Evolutionary conservation across 2,888 invertebrate genomes (phyloP).

Genomic region (Amphipyra tragopoginis): DNA sequence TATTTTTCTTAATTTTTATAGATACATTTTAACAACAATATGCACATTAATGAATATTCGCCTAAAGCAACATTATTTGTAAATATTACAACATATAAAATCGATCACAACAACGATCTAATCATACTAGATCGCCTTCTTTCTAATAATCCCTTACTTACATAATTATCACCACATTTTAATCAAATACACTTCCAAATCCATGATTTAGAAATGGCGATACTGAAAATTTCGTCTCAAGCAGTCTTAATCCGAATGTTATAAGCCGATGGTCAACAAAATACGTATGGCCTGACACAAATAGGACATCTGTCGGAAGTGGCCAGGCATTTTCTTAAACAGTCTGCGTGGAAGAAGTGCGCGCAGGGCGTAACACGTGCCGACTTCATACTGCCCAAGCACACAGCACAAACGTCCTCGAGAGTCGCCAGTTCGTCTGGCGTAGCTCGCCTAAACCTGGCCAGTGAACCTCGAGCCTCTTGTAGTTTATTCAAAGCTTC

Average conservation of each 20-base stretch:
- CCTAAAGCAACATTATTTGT: constrained; percentile 22
- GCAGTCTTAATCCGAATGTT: constrained; percentile 75
- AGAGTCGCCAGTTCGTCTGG: constrained; percentile 91
- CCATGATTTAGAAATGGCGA: constrained; percentile 48
- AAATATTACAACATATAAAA: constrained; percentile 36
- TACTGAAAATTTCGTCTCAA: constrained; percentile 51
- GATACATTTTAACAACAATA: constrained; percentile 2
- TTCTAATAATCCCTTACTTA: constrained; percentile 19
- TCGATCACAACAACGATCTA: constrained; percentile 14
- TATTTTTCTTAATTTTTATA: constrained; percentile 7
- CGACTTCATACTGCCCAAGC: constrained; percentile 92
- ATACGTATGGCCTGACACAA: constrained; percentile 92
- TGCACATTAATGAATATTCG: constrained; percentile 6
- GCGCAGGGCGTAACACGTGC: constrained; percentile 95
- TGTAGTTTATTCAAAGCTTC: constrained; percentile 89
- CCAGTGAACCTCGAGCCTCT: constrained; percentile 91
- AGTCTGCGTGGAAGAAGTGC: constrained; percentile 94
- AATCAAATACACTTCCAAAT: constrained; percentile 55
- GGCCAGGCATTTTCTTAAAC: constrained; percentile 93
- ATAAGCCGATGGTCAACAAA: constrained; percentile 77
- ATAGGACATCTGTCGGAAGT: constrained; percentile 93
- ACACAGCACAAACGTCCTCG: constrained; percentile 95
- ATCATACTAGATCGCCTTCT: neutral
- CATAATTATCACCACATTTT: constrained; percentile 32
- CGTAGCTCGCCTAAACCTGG: constrained; percentile 91